phyloP scores from a whole-genome alignment of 2,113 vertebrate genomes.

The Pungitius pungitius region DNA sequence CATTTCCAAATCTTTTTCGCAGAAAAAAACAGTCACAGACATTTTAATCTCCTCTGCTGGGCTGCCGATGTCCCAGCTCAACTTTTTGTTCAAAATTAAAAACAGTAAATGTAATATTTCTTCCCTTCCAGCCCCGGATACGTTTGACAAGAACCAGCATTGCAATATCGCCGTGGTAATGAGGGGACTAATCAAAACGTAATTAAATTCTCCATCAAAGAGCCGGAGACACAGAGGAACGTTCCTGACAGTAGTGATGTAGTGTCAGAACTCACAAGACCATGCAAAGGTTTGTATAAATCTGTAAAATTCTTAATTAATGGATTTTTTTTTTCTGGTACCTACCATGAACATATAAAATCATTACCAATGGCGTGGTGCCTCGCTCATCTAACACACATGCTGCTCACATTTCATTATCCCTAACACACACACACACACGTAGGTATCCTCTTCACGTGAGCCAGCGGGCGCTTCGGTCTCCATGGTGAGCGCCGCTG shows the following conservation, averaged over 20 bases:
- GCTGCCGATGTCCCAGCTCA: constrained; percentile 66
- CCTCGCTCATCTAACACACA: constrained; percentile 51
- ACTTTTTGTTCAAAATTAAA: constrained; percentile 70
- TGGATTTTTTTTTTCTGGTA: background rate
- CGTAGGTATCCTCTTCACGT: constrained; percentile 27
- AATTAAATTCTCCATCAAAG: constrained; percentile 54
- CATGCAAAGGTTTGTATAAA: constrained; percentile 19
- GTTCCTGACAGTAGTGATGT: background rate
- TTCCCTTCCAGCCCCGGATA: constrained; percentile 37
- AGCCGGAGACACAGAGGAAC: constrained; percentile 29
- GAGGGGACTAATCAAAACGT: constrained; percentile 65
- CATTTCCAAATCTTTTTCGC: constrained; percentile 62
- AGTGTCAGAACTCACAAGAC: constrained; percentile 14
- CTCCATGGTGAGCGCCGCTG: constrained; percentile 69
- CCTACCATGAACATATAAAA: constrained; percentile 10
- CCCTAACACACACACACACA: constrained; percentile 9
- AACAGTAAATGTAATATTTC: constrained; percentile 69
- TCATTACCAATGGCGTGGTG: constrained; percentile 20
- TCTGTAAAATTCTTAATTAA: background rate
- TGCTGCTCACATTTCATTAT: constrained; percentile 65
- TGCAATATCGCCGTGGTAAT: constrained; percentile 61
- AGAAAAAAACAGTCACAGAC: constrained; percentile 51
- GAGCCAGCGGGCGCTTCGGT: constrained; percentile 78
- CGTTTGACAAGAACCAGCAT: constrained; percentile 61
- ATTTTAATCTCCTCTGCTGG: constrained; percentile 63